Percentiles rank a stretch among this genome's conserved stretches.
These are phyloP conservation scores for Zaprionus africanus DNA, from an alignment of 1,140 invertebrate genomes.

Conservation along the genomic window DNA sequence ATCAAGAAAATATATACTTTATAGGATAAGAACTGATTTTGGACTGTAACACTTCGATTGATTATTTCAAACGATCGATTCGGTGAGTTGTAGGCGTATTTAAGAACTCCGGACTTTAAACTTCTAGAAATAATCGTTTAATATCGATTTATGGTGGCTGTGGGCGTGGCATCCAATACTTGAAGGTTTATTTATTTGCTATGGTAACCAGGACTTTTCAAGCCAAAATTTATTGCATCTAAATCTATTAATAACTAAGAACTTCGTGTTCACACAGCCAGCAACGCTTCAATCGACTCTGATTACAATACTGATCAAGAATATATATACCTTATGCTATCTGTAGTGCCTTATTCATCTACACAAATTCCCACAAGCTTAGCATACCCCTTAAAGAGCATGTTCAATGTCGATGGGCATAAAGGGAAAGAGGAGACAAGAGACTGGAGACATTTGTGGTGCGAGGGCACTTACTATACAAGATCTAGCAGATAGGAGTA, in stretches of 20 bases:
- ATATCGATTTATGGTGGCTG: no score
- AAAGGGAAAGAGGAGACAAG: neutral
- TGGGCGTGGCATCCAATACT: neutral
- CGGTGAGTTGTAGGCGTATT: neutral
- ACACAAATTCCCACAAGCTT: no score
- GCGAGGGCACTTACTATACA: constrained; percentile 12
- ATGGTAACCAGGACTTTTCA: neutral
- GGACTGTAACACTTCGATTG: neutral
- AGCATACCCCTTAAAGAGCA: neutral
- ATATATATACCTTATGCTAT: no score
- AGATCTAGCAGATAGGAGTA: constrained; percentile 35
- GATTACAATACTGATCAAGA: no score
- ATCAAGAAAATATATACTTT: no score
- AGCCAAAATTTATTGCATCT: neutral
- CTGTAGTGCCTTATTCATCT: no score
- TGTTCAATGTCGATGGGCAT: neutral
- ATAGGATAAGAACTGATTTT: no score
- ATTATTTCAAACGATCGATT: no score
- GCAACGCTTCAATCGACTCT: no score
- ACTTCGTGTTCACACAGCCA: neutral
- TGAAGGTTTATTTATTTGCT: neutral
- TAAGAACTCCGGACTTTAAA: no score
- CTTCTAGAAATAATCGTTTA: no score
- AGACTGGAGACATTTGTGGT: neutral
- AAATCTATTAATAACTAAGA: neutral